phyloP scores from a whole-genome alignment of 2,797 vertebrate genomes.

The Semotilus atromaculatus region DNA sequence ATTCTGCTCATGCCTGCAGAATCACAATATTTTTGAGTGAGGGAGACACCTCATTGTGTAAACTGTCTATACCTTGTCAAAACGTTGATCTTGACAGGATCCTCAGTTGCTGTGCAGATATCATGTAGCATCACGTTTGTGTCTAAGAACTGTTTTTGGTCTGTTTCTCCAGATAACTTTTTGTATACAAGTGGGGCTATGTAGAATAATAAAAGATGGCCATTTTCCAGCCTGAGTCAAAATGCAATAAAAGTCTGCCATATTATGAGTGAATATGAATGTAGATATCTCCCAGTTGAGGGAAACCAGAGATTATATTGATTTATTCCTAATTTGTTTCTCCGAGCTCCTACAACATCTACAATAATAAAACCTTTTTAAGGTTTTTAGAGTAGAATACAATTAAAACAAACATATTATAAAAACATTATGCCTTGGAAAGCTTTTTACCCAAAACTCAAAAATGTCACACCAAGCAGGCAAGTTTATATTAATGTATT shows the following conservation, averaged over 20 bases:
- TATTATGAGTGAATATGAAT: neutral
- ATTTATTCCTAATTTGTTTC: neutral
- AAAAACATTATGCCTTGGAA: neutral
- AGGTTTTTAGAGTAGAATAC: neutral
- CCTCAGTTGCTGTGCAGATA: neutral
- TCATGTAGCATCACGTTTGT: neutral
- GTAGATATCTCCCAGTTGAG: neutral
- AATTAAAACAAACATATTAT: neutral
- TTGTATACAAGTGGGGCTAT: neutral
- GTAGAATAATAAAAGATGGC: neutral
- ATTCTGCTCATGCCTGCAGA: neutral
- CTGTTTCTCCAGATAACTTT: neutral
- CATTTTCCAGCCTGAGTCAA: neutral
- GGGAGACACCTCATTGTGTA: neutral
- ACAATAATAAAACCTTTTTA: neutral
- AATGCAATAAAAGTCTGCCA: neutral
- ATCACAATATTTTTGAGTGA: neutral
- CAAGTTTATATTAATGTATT: neutral
- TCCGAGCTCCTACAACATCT: neutral
- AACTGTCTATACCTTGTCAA: neutral
- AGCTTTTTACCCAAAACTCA: neutral
- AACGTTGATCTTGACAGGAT: neutral
- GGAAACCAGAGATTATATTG: neutral
- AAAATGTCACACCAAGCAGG: neutral
- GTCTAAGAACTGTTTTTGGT: neutral